Base-by-base conservation (phyloP, 2,113 vertebrate species). In the Pristiophorus japonicus region DNA sequence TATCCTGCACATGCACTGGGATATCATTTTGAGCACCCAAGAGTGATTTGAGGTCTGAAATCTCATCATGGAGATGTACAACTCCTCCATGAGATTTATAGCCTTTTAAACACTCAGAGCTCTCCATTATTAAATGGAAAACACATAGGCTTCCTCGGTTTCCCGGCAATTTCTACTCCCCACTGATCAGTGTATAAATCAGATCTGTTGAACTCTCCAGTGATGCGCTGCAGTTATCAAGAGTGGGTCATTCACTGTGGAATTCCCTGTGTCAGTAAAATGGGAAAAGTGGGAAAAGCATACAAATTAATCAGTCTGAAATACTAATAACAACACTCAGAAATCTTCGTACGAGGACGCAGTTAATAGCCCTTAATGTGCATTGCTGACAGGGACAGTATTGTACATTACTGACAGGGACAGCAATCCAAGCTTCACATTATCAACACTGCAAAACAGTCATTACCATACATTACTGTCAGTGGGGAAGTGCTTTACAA, bases 401-500 rank as follows among this genome's bases (percentile, higher is more conserved):
- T 38, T 63, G 34, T 63, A 62, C 34, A 63, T n/a, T 63, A n/a
- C 34, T 92, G 88, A 92, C 59, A 63, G n/a, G 88, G 88, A 92
- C 88, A 92, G 62, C 42, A 92, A 92, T 92, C 34, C 59, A 92
- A 38, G n/a, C 55, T 88, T 27, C 59, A 63, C 18, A 92, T 63
- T 63, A 92, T 30, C 87, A 62, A 59, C 51, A n/a, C 30, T 59
- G 59, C n/a, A 92, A 92, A 38, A 38, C 59, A 65, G 88, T 63
- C 59, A 92, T 92, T 92, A 92, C 34, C 59, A 22, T 92, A n/a
- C 88, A 92, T 63, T 92, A 92, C 55, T 63, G 88, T 63, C 88
- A 63, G 59, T 38, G 7, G 34, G 27, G 5, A 92, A 16, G 59
- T 92, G 22, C 51, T 62, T 62, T 62, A 62, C 87, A 62, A 59